Conservation (phyloP, 1,140 invertebrate genomes). For the Chymomyza costata region DNA sequence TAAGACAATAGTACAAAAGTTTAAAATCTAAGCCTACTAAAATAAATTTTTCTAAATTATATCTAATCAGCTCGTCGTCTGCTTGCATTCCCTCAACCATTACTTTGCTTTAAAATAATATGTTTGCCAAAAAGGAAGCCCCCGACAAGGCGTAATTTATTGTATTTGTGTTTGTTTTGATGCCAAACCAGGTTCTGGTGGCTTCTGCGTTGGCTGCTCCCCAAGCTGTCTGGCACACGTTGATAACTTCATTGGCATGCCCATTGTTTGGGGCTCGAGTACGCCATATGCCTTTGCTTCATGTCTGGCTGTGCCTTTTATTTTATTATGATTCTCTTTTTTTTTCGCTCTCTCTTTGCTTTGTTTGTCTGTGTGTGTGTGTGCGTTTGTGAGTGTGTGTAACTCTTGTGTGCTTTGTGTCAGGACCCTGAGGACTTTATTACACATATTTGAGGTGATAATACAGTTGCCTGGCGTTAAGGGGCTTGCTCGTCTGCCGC, state of each 20-base stretch:
- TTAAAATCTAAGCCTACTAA: neutral
- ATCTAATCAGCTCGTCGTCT: too few relatives aligned
- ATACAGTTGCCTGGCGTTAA: constrained; percentile 47
- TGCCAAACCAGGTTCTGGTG: too few relatives aligned
- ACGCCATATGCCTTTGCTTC: constrained; percentile 35
- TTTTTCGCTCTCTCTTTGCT: constrained; percentile 12
- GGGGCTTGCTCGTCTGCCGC: constrained; percentile 11
- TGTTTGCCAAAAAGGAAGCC: too few relatives aligned
- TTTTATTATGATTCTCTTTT: constrained; percentile 17
- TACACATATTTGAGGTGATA: constrained; percentile 72
- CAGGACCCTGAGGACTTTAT: constrained; percentile 53
- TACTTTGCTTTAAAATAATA: too few relatives aligned
- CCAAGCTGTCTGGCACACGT: constrained; percentile 47
- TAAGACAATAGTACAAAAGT: neutral
- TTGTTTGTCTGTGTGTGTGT: constrained; percentile 21
- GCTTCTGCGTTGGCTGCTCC: constrained; percentile 42
- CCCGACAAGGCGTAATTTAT: too few relatives aligned
- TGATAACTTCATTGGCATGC: constrained; percentile 62
- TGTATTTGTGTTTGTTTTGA: too few relatives aligned
- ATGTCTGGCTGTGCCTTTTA: constrained; percentile 31
- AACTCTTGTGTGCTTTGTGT: constrained; percentile 44
- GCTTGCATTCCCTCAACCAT: too few relatives aligned
- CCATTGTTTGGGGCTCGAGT: constrained; percentile 44
- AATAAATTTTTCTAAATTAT: neutral
- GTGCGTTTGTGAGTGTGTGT: constrained; percentile 9